Evolutionary conservation across 2,113 vertebrate species (phyloP).

Genomic region (Thunnus maccoyii): DNA sequence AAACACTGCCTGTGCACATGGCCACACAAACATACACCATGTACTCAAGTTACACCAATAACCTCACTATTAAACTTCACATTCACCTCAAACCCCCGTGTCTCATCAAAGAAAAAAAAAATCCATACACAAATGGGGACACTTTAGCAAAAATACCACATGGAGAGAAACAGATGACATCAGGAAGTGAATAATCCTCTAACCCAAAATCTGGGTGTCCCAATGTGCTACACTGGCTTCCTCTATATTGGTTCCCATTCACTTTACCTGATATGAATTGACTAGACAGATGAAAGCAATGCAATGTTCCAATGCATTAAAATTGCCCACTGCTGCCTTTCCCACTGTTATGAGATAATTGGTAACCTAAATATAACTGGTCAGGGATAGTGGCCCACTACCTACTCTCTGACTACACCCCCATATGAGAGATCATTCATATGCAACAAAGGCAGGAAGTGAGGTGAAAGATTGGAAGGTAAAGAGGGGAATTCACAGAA

Average conservation of each 20-base stretch:
- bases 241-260: slow-evolving; percentile 31
- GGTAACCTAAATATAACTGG: slow-evolving; percentile 45
- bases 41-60: slow-evolving; percentile 44
- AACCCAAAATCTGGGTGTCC: slow-evolving; percentile 3
- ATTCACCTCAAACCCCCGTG: slow-evolving; percentile 7
- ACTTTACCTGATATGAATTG: slow-evolving; percentile 53
- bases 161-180: slow-evolving; percentile 48
- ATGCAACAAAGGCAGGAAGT: slow-evolving; percentile 1
- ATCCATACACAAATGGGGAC: slow-evolving; percentile 30
- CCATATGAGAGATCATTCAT: neutral
- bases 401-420: neutral
- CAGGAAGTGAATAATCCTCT: slow-evolving; percentile 45
- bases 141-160: slow-evolving; percentile 38
- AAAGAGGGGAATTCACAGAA: neutral
- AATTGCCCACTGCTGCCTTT: slow-evolving; percentile 25
- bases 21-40: slow-evolving; percentile 34
- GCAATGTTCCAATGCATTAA: slow-evolving; percentile 32
- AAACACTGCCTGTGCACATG: slow-evolving; percentile 25
- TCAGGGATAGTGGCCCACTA: slow-evolving; percentile 20
- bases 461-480: slow-evolving; percentile 6
- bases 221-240: slow-evolving; percentile 6
- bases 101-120: slow-evolving; percentile 6
- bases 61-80: slow-evolving; percentile 44
- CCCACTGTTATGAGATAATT: slow-evolving; percentile 42
- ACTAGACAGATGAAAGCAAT: slow-evolving; percentile 53